These are phyloP conservation scores for Brachypteracias leptosomus DNA, from an alignment of 2,113 vertebrate species.

Conservation along the genomic window DNA sequence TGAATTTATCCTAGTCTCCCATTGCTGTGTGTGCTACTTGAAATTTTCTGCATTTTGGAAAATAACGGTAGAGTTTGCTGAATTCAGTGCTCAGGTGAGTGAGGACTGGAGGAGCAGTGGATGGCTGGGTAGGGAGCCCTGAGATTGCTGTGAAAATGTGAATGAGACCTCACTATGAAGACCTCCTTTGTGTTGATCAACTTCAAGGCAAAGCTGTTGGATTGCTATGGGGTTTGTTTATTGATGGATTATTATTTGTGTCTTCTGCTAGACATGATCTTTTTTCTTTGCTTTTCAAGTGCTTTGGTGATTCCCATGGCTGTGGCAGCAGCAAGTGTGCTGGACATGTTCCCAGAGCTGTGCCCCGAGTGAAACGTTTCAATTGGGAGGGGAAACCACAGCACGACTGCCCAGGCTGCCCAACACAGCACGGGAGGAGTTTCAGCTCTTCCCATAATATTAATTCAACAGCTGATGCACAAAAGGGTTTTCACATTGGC, in stretches of 20 bases:
- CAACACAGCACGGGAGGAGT: not conserved
- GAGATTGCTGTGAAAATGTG: not conserved
- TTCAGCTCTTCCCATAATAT: not conserved
- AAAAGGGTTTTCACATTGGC: not conserved
- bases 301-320: not conserved
- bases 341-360: fast-evolving
- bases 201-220: not conserved
- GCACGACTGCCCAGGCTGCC: not conserved
- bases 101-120: not conserved
- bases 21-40: not conserved
- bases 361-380: not conserved
- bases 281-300: not conserved
- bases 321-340: not conserved
- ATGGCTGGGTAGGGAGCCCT: not conserved
- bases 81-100: not conserved
- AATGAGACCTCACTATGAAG: not conserved
- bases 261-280: not conserved
- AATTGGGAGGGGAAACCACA: not conserved
- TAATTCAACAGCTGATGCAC: not conserved
- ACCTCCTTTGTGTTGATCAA: not conserved
- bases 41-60: not conserved
- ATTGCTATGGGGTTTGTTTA: not conserved
- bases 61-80: not conserved
- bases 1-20: not conserved
- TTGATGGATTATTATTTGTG: not conserved